Evolutionary conservation across 2,888 invertebrate genomes (phyloP).

Genomic region (Tiliacea aurago): DNA sequence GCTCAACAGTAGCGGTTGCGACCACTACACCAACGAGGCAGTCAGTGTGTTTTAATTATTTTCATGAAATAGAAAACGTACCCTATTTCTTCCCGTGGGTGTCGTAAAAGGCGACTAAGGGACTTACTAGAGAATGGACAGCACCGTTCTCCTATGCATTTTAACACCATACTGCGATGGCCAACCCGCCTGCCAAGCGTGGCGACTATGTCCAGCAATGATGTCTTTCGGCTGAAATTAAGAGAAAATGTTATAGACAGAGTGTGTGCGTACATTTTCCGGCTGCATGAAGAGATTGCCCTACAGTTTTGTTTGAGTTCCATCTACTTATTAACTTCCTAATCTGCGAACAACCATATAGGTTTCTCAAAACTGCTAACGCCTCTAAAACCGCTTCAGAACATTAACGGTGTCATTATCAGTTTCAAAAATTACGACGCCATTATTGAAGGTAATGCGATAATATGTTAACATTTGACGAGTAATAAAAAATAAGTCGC

Average conservation of each 20-base stretch:
- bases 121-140: too few relatives aligned
- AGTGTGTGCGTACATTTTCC: constrained; percentile 8
- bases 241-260: background rate
- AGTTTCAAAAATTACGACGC: constrained; percentile 67
- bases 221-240: too few relatives aligned
- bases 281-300: background rate
- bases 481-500: constrained; percentile 81
- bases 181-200: too few relatives aligned
- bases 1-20: too few relatives aligned
- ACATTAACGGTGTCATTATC: constrained; percentile 54
- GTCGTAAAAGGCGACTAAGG: too few relatives aligned
- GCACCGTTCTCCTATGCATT: too few relatives aligned
- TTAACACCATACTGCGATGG: too few relatives aligned
- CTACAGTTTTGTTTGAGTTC: background rate
- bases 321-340: constrained; percentile 31
- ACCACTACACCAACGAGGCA: too few relatives aligned
- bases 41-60: constrained; percentile 4
- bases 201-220: too few relatives aligned
- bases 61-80: background rate
- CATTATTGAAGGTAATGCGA: constrained; percentile 67
- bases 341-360: constrained; percentile 41
- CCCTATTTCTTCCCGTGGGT: too few relatives aligned
- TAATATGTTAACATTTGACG: constrained; percentile 80
- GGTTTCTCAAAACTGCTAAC: constrained; percentile 34
- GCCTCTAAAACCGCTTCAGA: constrained; percentile 41